Base-by-base conservation (phyloP, 2,888 invertebrate species). In the Tachina fera region DNA sequence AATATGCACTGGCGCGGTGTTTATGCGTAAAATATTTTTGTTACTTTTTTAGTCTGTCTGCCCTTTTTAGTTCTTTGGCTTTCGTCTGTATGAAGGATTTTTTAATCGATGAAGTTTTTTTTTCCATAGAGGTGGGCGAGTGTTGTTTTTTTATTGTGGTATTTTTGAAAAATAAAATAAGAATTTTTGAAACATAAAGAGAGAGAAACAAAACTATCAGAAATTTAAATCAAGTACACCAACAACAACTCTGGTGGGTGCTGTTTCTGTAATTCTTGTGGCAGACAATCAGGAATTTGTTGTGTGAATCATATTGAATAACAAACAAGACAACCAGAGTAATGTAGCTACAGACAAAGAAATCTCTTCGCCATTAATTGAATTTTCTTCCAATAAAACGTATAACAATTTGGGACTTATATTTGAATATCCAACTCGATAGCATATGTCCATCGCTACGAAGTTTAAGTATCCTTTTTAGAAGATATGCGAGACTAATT, bases 41-140 rank as follows among this genome's bases (percentile, higher is more conserved):
- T 63, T 43, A 4, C 11, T 19, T 53, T 58, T 51, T 41, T 4
- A 51, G 19, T 61, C 74, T 31, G 6, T 31, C 31, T 31, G 31
- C 39, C 10, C 19, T 19, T 8, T 41, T 53, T n/a, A 49, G 60
- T n/a, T 67, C 5, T 58, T 49, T 13, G 11, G 10, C 8, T 22
- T 9, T 63, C 41, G 53, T 19, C 45, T 53, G 45, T 56, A 51
- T 83, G 84, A 87, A 86, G 83, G 78, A 86, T 86, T 86, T 87
- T 31, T 89, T 89, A 89, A 89, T 89, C 88, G 88, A 87, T 88
- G 87, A 82, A 72, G 83, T 43, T 41, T 45, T 45, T 39, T 5
- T 61, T 41, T 76, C 47, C 56, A 53, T 63, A 56, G 45, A 63
- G 82, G 79, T 81, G 85, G 78, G 83, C 81, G 86, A 77, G 68